Conservation (phyloP, 2,113 vertebrate species). For the Capreolus pygargus region DNA sequence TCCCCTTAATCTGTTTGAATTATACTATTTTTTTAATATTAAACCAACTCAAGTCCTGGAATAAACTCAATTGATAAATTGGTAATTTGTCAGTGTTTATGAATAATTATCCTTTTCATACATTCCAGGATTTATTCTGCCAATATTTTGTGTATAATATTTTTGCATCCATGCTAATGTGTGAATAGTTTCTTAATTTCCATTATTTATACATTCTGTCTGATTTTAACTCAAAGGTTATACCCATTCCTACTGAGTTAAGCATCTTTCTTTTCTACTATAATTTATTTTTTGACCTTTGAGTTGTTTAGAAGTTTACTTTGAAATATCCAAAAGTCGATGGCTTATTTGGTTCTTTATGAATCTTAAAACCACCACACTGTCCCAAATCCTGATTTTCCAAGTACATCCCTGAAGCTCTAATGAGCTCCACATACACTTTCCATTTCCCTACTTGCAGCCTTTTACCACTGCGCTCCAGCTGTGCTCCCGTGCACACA, state of each 20-base stretch:
- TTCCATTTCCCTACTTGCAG: not conserved
- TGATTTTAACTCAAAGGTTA: not conserved
- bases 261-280: not conserved
- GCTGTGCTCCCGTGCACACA: not conserved
- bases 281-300: not conserved
- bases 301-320: not conserved
- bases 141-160: slow-evolving; percentile 7
- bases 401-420: not conserved
- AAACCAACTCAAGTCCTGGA: slow-evolving; percentile 12
- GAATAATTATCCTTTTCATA: not conserved
- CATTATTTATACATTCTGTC: not conserved
- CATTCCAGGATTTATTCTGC: not conserved
- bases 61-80: not conserved
- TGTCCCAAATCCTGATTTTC: not conserved
- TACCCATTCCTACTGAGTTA: not conserved
- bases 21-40: slow-evolving; percentile 26
- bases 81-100: not conserved
- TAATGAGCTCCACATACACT: not conserved
- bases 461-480: not conserved
- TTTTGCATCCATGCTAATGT: not conserved
- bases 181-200: not conserved
- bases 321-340: slow-evolving; percentile 10
- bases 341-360: not conserved
- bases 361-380: not conserved
- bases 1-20: not conserved